A percentile compares a stretch with the other conserved stretches of the same genome.
phyloP scores from a whole-genome alignment of 2,113 vertebrate species.

The Cervus canadensis region DNA sequence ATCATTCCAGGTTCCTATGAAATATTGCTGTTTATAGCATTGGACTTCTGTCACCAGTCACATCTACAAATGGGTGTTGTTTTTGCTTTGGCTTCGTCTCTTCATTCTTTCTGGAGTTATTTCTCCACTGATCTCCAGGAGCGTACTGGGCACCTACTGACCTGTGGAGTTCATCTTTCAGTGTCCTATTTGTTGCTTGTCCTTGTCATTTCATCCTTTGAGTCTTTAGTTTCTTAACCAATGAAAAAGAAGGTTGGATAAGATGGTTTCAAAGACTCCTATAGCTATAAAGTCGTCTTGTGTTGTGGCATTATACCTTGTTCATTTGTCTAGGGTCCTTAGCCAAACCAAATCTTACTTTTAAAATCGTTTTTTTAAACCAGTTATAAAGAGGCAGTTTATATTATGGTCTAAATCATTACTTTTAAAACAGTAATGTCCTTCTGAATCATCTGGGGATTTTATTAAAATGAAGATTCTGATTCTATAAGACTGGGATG shows the following conservation, averaged over 20 bases:
- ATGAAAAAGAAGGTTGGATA: not conserved
- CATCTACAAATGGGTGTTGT: not conserved
- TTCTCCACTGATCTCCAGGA: not conserved
- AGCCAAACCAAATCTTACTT: slow-evolving; percentile 11
- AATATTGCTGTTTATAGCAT: not conserved
- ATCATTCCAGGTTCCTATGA: not conserved
- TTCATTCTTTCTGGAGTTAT: not conserved
- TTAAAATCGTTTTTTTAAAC: not conserved
- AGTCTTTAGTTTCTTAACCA: not conserved
- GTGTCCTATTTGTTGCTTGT: not conserved
- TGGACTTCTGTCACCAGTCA: not conserved
- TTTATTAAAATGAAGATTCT: not conserved
- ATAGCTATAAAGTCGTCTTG: not conserved
- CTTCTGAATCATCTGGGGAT: not conserved
- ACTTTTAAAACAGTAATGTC: not conserved
- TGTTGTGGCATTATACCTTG: not conserved
- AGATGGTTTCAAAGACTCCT: not conserved
- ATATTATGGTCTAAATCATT: not conserved
- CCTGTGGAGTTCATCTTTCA: not conserved
- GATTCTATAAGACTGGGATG: not conserved
- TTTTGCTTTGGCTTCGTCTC: not conserved
- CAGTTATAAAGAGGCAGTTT: not conserved
- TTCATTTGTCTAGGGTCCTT: not conserved
- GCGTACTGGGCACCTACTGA: not conserved
- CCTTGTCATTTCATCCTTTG: not conserved